Conservation (phyloP, 1,140 invertebrate genomes). For the Scaptomyza hsui region DNA sequence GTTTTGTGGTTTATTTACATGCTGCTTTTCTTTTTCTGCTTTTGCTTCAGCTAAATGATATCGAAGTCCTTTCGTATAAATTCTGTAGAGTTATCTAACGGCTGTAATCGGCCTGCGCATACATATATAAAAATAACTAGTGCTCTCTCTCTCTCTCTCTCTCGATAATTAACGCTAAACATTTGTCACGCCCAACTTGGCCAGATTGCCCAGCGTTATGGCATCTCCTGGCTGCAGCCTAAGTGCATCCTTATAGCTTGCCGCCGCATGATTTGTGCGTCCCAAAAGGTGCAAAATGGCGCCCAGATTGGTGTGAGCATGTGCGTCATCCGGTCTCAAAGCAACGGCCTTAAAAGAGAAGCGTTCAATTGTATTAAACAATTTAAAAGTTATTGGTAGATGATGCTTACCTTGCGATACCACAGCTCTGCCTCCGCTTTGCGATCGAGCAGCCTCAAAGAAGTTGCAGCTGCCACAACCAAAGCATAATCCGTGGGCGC, state of each 20-base stretch:
- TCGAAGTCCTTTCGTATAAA: slow-evolving; percentile 80
- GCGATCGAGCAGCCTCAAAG: slow-evolving; percentile 90
- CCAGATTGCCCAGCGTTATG: slow-evolving; percentile 94
- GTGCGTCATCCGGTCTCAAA: slow-evolving; percentile 86
- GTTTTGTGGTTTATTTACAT: slow-evolving; percentile 64
- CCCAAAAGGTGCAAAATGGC: slow-evolving; percentile 96
- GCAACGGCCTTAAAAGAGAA: slow-evolving; percentile 68
- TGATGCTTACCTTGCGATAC: slow-evolving; percentile 89
- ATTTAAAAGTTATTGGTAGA: background rate
- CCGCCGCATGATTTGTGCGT: slow-evolving; percentile 93
- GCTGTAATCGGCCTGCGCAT: slow-evolving; percentile 11
- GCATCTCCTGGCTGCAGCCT: slow-evolving; percentile 92
- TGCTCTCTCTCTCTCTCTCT: slow-evolving; percentile 18
- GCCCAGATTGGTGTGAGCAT: slow-evolving; percentile 96
- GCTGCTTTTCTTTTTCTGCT: slow-evolving; percentile 36
- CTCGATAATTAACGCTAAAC: slow-evolving; percentile 57
- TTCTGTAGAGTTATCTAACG: slow-evolving; percentile 78
- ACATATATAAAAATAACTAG: slow-evolving; percentile 68
- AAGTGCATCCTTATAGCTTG: slow-evolving; percentile 92
- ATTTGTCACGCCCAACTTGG: slow-evolving; percentile 87
- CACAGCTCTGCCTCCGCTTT: slow-evolving; percentile 92
- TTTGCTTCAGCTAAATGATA: slow-evolving; percentile 64
- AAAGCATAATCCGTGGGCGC: slow-evolving; percentile 92
- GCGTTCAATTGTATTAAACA: background rate
- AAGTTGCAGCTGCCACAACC: slow-evolving; percentile 93